These are phyloP conservation scores for Collichthys lucidus DNA, from an alignment of 2,113 vertebrate species.

Conservation along the genomic window DNA sequence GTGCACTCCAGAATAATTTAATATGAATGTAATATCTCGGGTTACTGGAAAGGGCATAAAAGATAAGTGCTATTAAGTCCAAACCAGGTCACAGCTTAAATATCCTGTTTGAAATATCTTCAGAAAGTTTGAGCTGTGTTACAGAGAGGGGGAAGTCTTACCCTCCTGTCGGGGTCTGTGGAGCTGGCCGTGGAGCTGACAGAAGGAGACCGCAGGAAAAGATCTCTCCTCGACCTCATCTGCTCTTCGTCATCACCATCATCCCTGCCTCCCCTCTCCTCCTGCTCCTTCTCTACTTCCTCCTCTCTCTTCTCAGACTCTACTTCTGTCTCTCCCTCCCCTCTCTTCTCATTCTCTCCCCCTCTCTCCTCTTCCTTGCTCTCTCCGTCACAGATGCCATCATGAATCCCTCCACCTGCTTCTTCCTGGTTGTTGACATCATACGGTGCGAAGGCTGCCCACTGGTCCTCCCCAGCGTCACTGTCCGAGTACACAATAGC, in stretches of 20 bases:
- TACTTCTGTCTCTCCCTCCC: neutral
- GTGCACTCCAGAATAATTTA: neutral
- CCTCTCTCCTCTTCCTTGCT: conserved; percentile 13
- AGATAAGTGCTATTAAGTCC: neutral
- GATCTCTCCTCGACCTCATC: conserved; percentile 45
- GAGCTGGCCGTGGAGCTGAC: conserved; percentile 66
- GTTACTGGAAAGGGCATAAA: neutral
- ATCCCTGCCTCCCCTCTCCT: neutral
- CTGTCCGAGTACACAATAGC: conserved; percentile 81
- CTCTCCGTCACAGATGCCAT: neutral
- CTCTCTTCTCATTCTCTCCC: neutral
- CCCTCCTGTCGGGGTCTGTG: conserved; percentile 61
- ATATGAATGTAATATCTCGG: neutral
- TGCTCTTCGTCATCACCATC: conserved; percentile 39
- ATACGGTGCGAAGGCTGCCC: conserved; percentile 34
- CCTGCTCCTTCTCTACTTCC: neutral
- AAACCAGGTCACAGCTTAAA: neutral
- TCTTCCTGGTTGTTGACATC: conserved; percentile 41
- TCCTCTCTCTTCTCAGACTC: conserved; percentile 5
- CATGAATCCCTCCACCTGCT: neutral
- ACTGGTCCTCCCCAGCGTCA: conserved; percentile 81
- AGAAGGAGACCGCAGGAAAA: conserved; percentile 57
- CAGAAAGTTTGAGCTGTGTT: too few relatives aligned
- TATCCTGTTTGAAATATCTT: neutral
- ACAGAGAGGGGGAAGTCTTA: conserved; percentile 8